Percentiles rank a stretch among this genome's conserved stretches.
Conservation (phyloP, 2,797 vertebrate genomes). For the Helostoma temminkii region DNA sequence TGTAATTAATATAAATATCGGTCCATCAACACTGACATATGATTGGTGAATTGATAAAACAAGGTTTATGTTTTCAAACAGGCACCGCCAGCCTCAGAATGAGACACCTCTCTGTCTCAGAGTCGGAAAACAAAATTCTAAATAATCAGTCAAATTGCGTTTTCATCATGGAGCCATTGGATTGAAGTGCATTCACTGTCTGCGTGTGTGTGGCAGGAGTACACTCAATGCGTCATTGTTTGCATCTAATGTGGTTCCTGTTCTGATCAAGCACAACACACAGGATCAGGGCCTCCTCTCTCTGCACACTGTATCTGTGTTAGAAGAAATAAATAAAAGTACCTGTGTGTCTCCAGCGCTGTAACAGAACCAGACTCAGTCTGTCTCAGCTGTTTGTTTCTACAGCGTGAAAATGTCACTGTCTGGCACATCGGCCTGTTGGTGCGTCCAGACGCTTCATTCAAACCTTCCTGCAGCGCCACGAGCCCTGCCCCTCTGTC, state of each 20-base stretch:
- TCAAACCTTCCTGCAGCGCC: conserved; percentile 23
- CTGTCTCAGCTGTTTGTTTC: neutral
- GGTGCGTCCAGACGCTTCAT: conserved; percentile 3
- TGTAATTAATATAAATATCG: too few species aligned
- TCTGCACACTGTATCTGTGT: neutral
- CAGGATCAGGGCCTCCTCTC: neutral
- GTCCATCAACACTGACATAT: too few species aligned
- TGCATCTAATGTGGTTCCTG: neutral
- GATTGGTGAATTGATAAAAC: too few species aligned
- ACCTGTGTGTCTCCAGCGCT: neutral
- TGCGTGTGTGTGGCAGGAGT: neutral
- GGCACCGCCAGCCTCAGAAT: neutral
- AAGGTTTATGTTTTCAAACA: too few species aligned
- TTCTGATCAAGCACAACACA: neutral
- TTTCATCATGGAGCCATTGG: neutral
- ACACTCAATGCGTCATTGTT: neutral
- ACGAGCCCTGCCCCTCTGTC: conserved; percentile 32
- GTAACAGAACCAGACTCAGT: neutral
- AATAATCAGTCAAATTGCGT: neutral
- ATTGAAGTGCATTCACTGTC: neutral
- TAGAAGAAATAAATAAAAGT: neutral
- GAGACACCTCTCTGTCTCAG: neutral
- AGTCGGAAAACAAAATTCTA: neutral
- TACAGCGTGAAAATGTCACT: neutral
- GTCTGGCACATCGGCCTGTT: neutral